These are phyloP conservation scores for Drosophila seguyi DNA, from an alignment of 1,140 invertebrate species.

Conservation along the genomic window DNA sequence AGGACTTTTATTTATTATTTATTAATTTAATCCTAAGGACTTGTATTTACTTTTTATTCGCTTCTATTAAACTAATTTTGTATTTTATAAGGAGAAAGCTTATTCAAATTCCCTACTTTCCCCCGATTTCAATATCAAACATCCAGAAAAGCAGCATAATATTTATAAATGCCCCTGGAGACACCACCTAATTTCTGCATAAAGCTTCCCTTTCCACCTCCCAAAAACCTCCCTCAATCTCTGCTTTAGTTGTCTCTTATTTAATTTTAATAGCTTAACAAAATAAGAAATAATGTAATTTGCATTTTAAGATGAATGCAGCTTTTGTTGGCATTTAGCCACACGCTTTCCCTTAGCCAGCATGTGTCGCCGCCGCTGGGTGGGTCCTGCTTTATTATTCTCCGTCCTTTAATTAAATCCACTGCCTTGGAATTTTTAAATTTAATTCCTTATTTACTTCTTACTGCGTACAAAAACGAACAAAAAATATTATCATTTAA, in stretches of 20 bases:
- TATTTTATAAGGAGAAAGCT: no score
- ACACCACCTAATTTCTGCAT: background rate
- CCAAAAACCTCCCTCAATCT: background rate
- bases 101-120: no score
- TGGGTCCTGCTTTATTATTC: slow-evolving; percentile 9
- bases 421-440: slow-evolving; percentile 28
- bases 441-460: slow-evolving; percentile 32
- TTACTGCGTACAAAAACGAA: slow-evolving; percentile 21
- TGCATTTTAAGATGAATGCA: slow-evolving; percentile 12
- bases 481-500: slow-evolving; percentile 73
- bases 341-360: slow-evolving; percentile 18
- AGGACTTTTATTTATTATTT: no score
- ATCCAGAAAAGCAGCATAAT: background rate
- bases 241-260: background rate
- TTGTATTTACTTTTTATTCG: no score
- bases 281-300: background rate
- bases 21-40: no score
- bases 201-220: no score
- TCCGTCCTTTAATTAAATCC: slow-evolving; percentile 9
- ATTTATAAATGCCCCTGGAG: no score
- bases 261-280: slow-evolving; percentile 5
- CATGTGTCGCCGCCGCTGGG: slow-evolving; percentile 33
- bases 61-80: no score
- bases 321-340: background rate
- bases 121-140: background rate